phyloP scores from a whole-genome alignment of 2,888 invertebrate species.

The Cylindroiulus punctatus region DNA sequence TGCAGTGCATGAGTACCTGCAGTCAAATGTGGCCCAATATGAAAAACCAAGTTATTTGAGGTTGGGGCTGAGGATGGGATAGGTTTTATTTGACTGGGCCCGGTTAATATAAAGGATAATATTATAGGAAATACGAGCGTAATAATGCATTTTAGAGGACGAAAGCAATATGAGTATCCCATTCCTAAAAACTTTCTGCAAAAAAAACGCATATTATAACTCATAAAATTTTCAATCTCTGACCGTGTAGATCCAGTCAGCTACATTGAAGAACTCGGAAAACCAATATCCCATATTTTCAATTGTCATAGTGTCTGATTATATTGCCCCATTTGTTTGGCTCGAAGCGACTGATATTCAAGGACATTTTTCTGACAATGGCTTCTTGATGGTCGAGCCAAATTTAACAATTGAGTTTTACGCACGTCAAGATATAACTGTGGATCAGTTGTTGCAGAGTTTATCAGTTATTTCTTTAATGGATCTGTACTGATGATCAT shows the following conservation, averaged over 20 bases:
- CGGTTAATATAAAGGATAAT: too few relatives aligned
- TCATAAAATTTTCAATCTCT: background rate
- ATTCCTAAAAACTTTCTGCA: background rate
- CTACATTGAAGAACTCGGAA: background rate
- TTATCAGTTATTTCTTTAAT: constrained; percentile 53
- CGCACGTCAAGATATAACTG: constrained; percentile 57
- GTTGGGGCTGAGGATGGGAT: too few relatives aligned
- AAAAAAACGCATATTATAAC: background rate
- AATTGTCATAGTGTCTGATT: constrained; percentile 59
- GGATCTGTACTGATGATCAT: constrained; percentile 42
- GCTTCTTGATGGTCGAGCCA: constrained; percentile 70
- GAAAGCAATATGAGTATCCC: too few relatives aligned
- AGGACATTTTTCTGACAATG: constrained; percentile 82
- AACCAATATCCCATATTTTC: background rate
- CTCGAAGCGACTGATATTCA: constrained; percentile 68
- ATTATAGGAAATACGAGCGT: too few relatives aligned
- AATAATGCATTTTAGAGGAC: too few relatives aligned
- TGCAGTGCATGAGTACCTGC: too few relatives aligned
- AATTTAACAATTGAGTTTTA: constrained; percentile 63
- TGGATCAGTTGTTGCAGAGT: constrained; percentile 42
- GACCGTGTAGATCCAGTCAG: background rate
- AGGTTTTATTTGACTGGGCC: too few relatives aligned
- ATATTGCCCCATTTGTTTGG: constrained; percentile 75
- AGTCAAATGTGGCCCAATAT: too few relatives aligned
- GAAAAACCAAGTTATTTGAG: too few relatives aligned